Evolutionary conservation across 2,113 vertebrate species (phyloP).

Genomic region (Hippocampus zosterae): DNA sequence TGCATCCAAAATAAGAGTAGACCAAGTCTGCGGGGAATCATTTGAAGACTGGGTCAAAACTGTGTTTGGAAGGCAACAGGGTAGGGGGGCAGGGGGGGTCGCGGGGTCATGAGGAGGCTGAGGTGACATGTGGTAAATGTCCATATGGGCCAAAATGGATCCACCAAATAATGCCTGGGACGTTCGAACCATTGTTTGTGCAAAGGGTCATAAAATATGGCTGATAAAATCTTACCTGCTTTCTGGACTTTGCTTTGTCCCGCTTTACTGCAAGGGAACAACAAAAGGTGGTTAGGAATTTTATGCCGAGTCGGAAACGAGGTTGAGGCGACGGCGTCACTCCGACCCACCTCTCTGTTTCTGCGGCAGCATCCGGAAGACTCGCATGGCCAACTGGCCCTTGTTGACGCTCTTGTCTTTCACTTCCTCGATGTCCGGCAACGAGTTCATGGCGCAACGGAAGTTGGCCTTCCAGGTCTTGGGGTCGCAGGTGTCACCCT

Average conservation of each 20-base stretch:
- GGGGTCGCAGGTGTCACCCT: constrained; percentile 78
- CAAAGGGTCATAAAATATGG: not conserved
- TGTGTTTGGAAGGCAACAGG: too few relatives aligned
- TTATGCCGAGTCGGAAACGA: not conserved
- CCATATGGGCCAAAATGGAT: not conserved
- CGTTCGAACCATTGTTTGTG: not conserved
- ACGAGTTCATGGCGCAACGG: constrained; percentile 95
- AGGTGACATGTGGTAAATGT: too few relatives aligned
- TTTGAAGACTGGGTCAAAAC: too few relatives aligned
- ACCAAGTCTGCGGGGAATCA: too few relatives aligned
- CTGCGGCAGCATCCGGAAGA: constrained; percentile 86
- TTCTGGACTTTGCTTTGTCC: constrained; percentile 74
- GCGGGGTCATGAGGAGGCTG: too few relatives aligned
- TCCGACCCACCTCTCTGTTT: constrained; percentile 72
- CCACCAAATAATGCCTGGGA: not conserved
- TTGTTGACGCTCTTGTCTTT: constrained; percentile 90
- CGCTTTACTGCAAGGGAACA: constrained; percentile 75
- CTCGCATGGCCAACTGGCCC: constrained; percentile 84
- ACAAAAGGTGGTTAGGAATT: not conserved
- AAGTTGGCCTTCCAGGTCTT: constrained; percentile 99
- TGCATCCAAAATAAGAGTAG: too few relatives aligned
- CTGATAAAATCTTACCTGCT: constrained; percentile 72
- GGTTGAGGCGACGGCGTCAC: not conserved
- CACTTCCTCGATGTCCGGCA: constrained; percentile 92
- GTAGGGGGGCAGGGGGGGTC: too few relatives aligned